These are phyloP conservation scores for Meloidogyne hapla DNA, from an alignment of 1,140 invertebrate species.

Conservation along the genomic window DNA sequence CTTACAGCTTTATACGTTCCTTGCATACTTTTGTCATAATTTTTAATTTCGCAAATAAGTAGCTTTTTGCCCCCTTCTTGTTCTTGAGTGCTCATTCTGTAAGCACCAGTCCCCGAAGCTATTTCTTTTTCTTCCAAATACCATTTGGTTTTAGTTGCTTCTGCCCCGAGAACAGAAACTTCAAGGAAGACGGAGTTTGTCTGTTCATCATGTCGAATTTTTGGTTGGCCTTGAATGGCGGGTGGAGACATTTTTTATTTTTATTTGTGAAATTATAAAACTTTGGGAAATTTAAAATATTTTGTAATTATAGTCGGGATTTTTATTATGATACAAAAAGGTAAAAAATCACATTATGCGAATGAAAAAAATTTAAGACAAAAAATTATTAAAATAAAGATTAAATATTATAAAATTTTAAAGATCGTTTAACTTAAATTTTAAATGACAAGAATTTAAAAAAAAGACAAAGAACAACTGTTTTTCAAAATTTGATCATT, in stretches of 20 bases:
- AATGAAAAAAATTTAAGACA: too few relatives aligned
- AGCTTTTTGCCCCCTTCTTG: conserved; percentile 58
- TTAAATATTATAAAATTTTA: too few relatives aligned
- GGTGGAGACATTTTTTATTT: conserved; percentile 60
- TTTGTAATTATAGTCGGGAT: too few relatives aligned
- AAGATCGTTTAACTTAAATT: too few relatives aligned
- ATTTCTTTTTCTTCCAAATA: conserved; percentile 60
- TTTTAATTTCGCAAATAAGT: conserved; percentile 62
- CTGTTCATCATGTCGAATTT: conserved; percentile 54
- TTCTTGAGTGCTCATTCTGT: conserved; percentile 54
- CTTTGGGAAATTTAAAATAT: too few relatives aligned
- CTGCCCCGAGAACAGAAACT: conserved; percentile 48
- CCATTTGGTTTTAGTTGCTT: conserved; percentile 60
- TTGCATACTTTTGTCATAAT: conserved; percentile 62
- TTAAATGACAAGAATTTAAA: background rate
- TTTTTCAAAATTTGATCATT: background rate
- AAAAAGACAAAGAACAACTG: background rate
- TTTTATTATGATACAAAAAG: too few relatives aligned
- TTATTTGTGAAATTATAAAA: background rate
- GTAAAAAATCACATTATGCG: too few relatives aligned
- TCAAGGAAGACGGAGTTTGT: conserved; percentile 59
- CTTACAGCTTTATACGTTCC: conserved; percentile 58
- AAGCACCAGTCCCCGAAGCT: conserved; percentile 45
- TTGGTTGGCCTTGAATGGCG: conserved; percentile 60
- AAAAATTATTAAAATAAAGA: too few relatives aligned